Evolutionary conservation across 1,140 invertebrate species (phyloP).

Genomic region (Mercenaria mercenaria): DNA sequence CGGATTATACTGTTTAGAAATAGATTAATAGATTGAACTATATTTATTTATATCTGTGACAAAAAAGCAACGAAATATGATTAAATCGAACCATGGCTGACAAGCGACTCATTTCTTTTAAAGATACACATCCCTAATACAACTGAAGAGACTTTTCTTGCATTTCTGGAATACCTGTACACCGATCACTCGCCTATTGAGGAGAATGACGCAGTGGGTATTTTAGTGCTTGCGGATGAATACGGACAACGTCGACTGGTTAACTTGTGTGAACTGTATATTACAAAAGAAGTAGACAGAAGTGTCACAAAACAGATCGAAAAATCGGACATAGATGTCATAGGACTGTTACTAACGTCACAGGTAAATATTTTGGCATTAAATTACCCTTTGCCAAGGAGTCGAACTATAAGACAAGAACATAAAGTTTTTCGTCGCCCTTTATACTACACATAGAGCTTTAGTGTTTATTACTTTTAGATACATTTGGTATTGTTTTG

Average conservation of each 20-base stretch:
- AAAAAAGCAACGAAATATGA: too few relatives aligned
- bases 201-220: slow-evolving; percentile 77
- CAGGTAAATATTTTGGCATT: slow-evolving; percentile 72
- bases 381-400: background rate
- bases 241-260: slow-evolving; percentile 78
- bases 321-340: slow-evolving; percentile 82
- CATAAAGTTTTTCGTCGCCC: too few relatives aligned
- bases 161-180: slow-evolving; percentile 83
- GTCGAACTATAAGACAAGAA: background rate
- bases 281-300: slow-evolving; percentile 82
- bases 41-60: too few relatives aligned
- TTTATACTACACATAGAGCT: too few relatives aligned
- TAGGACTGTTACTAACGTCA: slow-evolving; percentile 79
- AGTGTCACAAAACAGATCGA: slow-evolving; percentile 78
- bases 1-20: too few relatives aligned
- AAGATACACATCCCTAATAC: slow-evolving; percentile 76
- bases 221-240: slow-evolving; percentile 80
- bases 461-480: too few relatives aligned
- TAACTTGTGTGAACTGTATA: slow-evolving; percentile 83
- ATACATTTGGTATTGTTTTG: too few relatives aligned
- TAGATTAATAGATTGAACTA: too few relatives aligned
- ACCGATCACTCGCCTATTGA: slow-evolving; percentile 83
- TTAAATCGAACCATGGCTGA: too few relatives aligned
- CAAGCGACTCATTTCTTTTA: too few relatives aligned
- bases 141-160: slow-evolving; percentile 77